phyloP scores from a whole-genome alignment of 2,888 invertebrate genomes.

The Doris montereyensis region DNA sequence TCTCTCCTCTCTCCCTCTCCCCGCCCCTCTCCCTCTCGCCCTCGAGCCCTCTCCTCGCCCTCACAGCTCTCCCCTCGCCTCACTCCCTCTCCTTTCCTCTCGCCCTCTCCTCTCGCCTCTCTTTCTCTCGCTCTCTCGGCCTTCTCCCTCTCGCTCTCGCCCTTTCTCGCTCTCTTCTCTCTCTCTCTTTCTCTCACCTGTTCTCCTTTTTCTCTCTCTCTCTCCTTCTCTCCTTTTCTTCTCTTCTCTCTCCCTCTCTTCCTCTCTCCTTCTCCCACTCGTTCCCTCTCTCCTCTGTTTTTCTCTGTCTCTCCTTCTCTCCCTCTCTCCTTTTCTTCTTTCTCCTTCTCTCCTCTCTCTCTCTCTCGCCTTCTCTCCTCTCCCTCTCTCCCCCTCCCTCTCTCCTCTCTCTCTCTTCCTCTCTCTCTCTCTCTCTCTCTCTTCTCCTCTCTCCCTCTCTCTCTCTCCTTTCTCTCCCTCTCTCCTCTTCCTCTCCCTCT shows the following conservation, averaged over 20 bases:
- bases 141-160: background rate
- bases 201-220: background rate
- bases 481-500: background rate
- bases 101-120: background rate
- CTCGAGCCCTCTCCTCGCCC: background rate
- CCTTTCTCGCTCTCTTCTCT: background rate
- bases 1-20: background rate
- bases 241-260: slow-evolving; percentile 2
- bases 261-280: background rate
- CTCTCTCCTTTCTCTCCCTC: slow-evolving; percentile 12
- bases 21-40: background rate
- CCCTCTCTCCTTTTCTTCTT: background rate
- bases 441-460: background rate
- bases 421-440: background rate
- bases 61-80: background rate
- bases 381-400: background rate
- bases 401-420: background rate
- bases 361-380: background rate
- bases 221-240: background rate
- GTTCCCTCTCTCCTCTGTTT: background rate
- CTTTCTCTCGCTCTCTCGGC: background rate
- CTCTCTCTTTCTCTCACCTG: background rate
- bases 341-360: background rate
- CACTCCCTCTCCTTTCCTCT: background rate
- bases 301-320: background rate